phyloP scores from a whole-genome alignment of 2,113 vertebrate genomes.

The Oncorhynchus gorbuscha region DNA sequence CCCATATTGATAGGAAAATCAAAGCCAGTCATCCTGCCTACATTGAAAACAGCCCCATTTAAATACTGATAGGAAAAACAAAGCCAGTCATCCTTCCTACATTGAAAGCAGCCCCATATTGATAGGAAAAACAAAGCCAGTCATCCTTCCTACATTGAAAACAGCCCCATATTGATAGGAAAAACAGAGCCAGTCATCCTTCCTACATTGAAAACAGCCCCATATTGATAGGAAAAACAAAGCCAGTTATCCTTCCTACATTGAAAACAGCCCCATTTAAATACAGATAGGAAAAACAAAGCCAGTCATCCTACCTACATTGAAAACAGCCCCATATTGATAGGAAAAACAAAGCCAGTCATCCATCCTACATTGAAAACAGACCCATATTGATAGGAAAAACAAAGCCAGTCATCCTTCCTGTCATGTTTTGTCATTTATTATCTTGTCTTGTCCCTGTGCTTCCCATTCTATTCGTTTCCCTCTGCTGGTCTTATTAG shows the following conservation, averaged over 20 bases:
- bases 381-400: slow-evolving; percentile 27
- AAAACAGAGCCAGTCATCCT: background rate
- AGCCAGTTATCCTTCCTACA: no score
- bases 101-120: background rate
- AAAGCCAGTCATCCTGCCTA: slow-evolving; percentile 13
- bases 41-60: background rate
- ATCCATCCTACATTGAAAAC: background rate
- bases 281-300: no score
- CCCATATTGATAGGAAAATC: background rate
- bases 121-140: slow-evolving; percentile 19
- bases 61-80: background rate
- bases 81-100: slow-evolving; percentile 10
- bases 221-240: no score
- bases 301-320: slow-evolving; percentile 1
- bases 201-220: slow-evolving; percentile 1
- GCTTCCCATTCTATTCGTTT: no score
- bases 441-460: no score
- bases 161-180: slow-evolving; percentile 8
- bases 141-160: background rate
- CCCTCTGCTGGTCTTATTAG: no score
- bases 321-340: no score
- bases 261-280: no score
- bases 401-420: slow-evolving; percentile 11
- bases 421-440: no score
- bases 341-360: no score